A percentile compares a stretch with the other conserved stretches of the same genome.
Conservation (phyloP, 1,140 invertebrate genomes). For the Chironomus tepperi region DNA sequence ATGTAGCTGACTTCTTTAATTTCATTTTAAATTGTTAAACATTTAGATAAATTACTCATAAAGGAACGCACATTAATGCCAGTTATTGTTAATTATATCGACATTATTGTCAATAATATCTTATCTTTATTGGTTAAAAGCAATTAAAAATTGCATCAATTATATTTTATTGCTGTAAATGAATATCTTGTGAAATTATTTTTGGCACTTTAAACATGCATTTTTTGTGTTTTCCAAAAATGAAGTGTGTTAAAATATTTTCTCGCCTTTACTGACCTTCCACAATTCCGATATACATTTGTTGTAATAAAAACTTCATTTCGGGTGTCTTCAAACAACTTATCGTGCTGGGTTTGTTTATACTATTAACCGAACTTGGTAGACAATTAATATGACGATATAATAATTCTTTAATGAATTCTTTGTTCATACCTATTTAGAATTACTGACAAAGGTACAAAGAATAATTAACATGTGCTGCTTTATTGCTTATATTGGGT, state of each 20-base stretch:
- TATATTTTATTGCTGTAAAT: neutral
- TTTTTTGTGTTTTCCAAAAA: neutral
- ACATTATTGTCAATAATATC: neutral
- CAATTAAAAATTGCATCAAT: neutral
- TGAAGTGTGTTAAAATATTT: neutral
- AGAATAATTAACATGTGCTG: too few species aligned
- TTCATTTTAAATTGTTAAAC: neutral
- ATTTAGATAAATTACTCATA: neutral
- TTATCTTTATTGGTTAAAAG: neutral
- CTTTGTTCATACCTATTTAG: neutral
- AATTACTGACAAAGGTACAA: too few species aligned
- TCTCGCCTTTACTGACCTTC: conserved; percentile 3
- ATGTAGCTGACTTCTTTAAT: neutral
- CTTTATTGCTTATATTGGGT: too few species aligned
- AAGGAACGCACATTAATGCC: neutral
- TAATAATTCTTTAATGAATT: too few species aligned
- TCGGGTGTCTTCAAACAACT: too few species aligned
- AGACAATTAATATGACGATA: too few species aligned
- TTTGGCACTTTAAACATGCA: neutral
- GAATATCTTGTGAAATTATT: neutral
- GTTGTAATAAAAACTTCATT: neutral
- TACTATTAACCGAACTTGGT: neutral
- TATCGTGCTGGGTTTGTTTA: neutral
- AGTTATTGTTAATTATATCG: neutral
- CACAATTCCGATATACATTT: neutral